These are phyloP conservation scores for Scylla paramamosain DNA, from an alignment of 1,140 invertebrate genomes.

Conservation along the genomic window DNA sequence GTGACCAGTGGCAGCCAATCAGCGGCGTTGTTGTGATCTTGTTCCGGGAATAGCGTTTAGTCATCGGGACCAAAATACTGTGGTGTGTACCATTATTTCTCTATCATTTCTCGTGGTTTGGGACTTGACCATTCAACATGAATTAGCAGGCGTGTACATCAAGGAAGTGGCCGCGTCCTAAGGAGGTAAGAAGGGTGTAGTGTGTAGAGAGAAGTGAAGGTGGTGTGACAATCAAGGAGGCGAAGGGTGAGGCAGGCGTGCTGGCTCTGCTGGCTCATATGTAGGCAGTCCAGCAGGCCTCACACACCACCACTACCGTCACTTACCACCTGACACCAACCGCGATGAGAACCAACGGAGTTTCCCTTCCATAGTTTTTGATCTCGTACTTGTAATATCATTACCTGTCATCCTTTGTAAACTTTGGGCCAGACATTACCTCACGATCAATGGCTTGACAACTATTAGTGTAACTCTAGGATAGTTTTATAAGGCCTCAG, in stretches of 20 bases:
- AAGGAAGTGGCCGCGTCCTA: neutral
- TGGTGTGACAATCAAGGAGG: neutral
- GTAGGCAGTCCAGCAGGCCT: neutral
- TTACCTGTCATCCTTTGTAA: no score
- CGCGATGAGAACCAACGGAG: neutral
- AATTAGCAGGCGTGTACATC: conserved; percentile 23
- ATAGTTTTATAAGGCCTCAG: no score
- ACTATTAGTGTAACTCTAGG: no score
- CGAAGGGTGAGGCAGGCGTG: conserved; percentile 1
- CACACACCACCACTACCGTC: neutral
- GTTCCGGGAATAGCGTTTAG: conserved; percentile 73
- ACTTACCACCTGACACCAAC: neutral
- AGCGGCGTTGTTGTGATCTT: conserved; percentile 70
- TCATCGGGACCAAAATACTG: conserved; percentile 72
- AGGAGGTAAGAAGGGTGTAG: conserved; percentile 45
- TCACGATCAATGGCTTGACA: no score
- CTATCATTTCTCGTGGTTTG: conserved; percentile 23
- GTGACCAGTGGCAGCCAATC: conserved; percentile 61
- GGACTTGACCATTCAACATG: conserved; percentile 49
- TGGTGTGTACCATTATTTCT: neutral
- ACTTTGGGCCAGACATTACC: no score
- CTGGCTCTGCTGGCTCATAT: neutral
- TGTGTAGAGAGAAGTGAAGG: neutral
- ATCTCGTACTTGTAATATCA: no score
- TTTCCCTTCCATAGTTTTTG: neutral